phyloP scores from a whole-genome alignment of 2,113 vertebrate genomes.

The Campylomormyrus numenius region DNA sequence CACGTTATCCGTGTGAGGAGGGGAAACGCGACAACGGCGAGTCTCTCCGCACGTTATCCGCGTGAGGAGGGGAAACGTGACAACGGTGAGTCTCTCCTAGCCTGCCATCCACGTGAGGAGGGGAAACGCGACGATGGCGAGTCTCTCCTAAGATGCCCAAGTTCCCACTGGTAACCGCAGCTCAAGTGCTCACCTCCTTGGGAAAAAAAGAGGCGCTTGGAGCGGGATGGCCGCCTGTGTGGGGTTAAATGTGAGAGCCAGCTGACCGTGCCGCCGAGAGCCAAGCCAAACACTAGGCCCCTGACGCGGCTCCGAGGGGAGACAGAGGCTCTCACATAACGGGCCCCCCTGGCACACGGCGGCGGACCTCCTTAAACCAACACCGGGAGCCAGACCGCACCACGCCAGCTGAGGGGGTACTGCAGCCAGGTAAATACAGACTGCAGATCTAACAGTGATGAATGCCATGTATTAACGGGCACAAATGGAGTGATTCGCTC shows the following conservation, averaged over 20 bases:
- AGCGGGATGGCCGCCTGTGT: constrained; percentile 5
- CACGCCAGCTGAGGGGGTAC: constrained; percentile 43
- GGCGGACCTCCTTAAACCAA: constrained; percentile 40
- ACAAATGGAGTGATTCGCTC: constrained; percentile 50
- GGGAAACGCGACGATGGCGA: background rate
- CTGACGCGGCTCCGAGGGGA: constrained; percentile 32
- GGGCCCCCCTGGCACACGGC: constrained; percentile 31
- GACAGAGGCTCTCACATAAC: constrained; percentile 49
- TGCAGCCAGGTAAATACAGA: constrained; percentile 59
- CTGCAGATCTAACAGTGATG: constrained; percentile 36
- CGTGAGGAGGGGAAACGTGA: too few species aligned
- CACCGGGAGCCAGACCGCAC: constrained; percentile 30
- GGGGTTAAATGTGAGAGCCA: constrained; percentile 45
- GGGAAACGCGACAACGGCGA: background rate
- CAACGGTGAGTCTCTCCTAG: too few species aligned
- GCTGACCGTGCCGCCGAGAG: constrained; percentile 40
- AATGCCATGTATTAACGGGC: constrained; percentile 44
- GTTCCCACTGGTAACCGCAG: constrained; percentile 18
- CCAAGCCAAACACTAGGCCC: constrained; percentile 48
- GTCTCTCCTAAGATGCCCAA: background rate
- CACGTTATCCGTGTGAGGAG: too few species aligned
- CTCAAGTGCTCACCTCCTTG: constrained; percentile 19
- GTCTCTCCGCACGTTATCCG: background rate
- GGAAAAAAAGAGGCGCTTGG: constrained; percentile 20
- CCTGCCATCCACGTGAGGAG: too few species aligned